Conservation (phyloP, 2,113 vertebrate species). For the Ochotona curzoniae region DNA sequence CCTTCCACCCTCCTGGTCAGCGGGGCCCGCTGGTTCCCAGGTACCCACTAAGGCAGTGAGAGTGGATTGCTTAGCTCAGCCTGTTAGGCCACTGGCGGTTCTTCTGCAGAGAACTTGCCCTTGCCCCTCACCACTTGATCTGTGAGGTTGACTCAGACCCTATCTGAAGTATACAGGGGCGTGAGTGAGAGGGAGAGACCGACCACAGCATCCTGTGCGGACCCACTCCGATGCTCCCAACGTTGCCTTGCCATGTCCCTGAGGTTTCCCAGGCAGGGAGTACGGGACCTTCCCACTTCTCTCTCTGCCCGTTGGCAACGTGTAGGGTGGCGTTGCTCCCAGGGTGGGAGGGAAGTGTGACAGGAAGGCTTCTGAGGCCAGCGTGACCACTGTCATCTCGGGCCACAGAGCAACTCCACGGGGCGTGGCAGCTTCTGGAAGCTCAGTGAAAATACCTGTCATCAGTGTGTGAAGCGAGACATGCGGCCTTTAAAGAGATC, state of each 20-base stretch:
- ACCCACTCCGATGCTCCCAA: not conserved
- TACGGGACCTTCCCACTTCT: not conserved
- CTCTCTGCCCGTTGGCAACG: too few species aligned
- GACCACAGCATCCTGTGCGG: too few species aligned
- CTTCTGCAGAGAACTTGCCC: too few species aligned
- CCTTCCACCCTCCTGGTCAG: not conserved
- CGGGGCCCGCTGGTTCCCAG: fast-evolving
- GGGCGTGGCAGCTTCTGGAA: not conserved
- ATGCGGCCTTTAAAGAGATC: not conserved
- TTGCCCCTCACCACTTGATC: too few species aligned
- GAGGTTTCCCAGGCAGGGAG: not conserved
- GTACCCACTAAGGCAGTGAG: fast-evolving
- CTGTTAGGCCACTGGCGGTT: too few species aligned
- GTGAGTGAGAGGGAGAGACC: too few species aligned
- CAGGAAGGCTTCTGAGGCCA: not conserved
- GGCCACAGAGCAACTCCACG: not conserved
- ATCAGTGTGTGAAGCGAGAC: not conserved
- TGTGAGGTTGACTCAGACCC: too few species aligned
- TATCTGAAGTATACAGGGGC: too few species aligned
- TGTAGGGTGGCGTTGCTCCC: too few species aligned
- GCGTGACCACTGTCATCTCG: not conserved
- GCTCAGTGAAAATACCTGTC: not conserved
- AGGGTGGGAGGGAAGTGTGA: too few species aligned
- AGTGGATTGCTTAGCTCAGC: not conserved
- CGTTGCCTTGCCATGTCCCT: not conserved